Evolutionary conservation across 2,888 invertebrate species (phyloP), one percentile per base, ranked within the genome.

Genomic region (Ochropleura leucogaster): DNA sequence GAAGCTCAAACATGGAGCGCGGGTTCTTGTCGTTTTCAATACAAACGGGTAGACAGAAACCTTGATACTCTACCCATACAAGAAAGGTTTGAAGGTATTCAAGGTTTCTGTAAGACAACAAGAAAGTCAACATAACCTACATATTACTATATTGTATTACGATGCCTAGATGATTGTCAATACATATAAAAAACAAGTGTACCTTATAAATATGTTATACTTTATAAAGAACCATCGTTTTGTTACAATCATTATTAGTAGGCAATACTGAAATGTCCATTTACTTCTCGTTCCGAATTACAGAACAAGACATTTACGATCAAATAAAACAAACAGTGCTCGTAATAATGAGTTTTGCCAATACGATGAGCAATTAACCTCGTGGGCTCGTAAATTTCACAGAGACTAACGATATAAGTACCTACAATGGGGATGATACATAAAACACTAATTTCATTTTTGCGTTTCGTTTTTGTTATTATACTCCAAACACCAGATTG

Each of bases 321-420:
- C 47, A 72, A 80, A 79, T 82, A 76, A 79, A 86, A 77, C 66
- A 75, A 72, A 77, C 55, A 77, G 68, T 20, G 51, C 65, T 70
- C 65, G 72, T 65, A 73, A 78, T 75, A 85, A 77, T 85, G 73
- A 73, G 63, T 78, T 79, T 78, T 60, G 71, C 69, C 79, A 80
- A 82, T 82, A 75, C 77, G 79, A 82, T 79, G 70, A 79, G 77
- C 67, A 80, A 83, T 86, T 87, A 87, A 85, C 80, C 76, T 82
- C 71, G 69, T 59, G 68, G 67, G 68, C 72, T 77, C 75, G 79
- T 87, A 76, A 85, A 87, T 82, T 77, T 81, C 72, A 66, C 68
- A 63, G 65, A 63, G 74, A 77, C 78, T 79, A 57, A 62, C 64
- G 71, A 55, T 44, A 65, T 67, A 62, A 46, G 18, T 47, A 72